Evolutionary conservation across 2,888 invertebrate species (phyloP), one percentile per base, ranked within the genome.

Genomic region (Heteromyza rotundicornis): DNA sequence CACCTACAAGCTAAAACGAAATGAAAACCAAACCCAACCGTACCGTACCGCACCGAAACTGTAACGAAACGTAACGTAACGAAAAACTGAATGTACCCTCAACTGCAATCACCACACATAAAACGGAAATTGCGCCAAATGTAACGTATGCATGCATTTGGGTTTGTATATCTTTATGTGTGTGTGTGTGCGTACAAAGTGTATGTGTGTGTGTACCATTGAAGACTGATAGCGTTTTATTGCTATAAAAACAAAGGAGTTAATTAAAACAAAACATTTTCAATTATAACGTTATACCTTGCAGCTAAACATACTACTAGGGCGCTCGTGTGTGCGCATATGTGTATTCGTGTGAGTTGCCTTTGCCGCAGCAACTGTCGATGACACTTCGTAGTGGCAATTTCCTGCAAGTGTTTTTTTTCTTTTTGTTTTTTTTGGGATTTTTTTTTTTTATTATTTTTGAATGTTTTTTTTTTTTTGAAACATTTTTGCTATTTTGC

Each of bases 201-300:
- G 27, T 10, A 27, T n/a, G 51, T 23, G 24, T 23, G 51, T 51
- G 24, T 52, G 16, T 27, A 12, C 14, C 27, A 24, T 52, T 3
- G 14, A 47, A 40, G 56, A 44, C 22, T 56, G 44, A 24, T 23
- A 24, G 24, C 24, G 44, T 44, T 54, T 51, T 47, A 27, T 7
- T 64, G 67, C 59, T 60, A 67, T 65, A 74, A 77, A 66, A 72
- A 70, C 60, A 59, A 59, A 61, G 57, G 69, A 74, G 76, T 78
- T 76, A 78, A 78, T 76, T 76, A 78, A 76, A 76, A 70, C 79
- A 76, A 76, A 78, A 78, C 76, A 78, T 73, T 77, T 76, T 74
- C 76, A 78, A 77, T 76, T 78, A 72, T 66, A 68, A 65, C 59
- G 53, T 27, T 32, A 54, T 54, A 65, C 60, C 47, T 40, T 40